Evolutionary conservation across 2,113 vertebrate species (phyloP).

Genomic region (Rallus limicola): DNA sequence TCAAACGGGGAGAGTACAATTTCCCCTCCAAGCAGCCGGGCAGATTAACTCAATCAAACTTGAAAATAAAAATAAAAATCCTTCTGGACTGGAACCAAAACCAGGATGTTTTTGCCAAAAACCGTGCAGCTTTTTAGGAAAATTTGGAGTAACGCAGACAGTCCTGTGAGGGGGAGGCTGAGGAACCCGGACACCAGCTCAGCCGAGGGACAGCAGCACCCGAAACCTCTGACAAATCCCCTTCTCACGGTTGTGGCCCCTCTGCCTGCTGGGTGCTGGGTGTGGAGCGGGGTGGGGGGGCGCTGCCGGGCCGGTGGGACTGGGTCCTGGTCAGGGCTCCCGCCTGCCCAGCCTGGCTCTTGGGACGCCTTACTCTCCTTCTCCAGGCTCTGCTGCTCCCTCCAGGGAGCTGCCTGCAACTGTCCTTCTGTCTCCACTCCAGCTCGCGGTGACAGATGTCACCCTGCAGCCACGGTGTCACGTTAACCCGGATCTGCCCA

Average conservation of each 20-base stretch:
- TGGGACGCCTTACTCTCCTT: fast-evolving
- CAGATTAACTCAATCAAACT: constrained; percentile 29
- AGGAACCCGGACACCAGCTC: not conserved
- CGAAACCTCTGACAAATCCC: not conserved
- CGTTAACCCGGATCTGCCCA: not conserved
- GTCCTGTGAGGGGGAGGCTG: not conserved
- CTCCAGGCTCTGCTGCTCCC: constrained; percentile 14
- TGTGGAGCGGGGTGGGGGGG: not conserved
- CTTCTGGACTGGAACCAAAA: not conserved
- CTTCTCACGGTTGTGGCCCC: not conserved
- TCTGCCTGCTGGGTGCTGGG: not conserved
- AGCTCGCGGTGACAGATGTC: not conserved
- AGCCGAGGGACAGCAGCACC: not conserved
- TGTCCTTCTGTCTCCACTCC: not conserved
- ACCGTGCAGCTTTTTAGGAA: not conserved
- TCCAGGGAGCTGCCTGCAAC: not conserved
- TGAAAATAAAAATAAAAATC: not conserved
- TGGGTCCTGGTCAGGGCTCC: not conserved
- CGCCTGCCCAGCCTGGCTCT: not conserved
- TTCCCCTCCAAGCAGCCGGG: not conserved
- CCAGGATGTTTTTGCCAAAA: not conserved
- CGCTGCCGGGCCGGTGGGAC: fast-evolving
- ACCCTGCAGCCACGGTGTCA: not conserved
- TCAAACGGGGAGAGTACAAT: not conserved
- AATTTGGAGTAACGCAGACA: not conserved